Conservation (phyloP, 2,888 invertebrate genomes). For the Microctonus aethiopoides region DNA sequence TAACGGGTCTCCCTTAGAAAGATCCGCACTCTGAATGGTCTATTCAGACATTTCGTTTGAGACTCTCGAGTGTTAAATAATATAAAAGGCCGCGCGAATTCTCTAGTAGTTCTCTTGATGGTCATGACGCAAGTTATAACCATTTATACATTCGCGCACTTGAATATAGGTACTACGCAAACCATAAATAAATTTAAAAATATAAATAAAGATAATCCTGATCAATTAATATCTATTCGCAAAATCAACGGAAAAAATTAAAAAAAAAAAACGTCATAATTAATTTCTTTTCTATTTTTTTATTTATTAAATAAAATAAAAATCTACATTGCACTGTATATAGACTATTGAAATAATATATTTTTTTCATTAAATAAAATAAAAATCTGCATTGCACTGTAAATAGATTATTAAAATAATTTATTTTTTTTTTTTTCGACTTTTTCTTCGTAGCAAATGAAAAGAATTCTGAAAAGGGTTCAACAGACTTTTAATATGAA, state of each 20-base stretch:
- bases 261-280: not conserved
- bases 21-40: constrained; percentile 61
- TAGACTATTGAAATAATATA: too few relatives aligned
- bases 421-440: not conserved
- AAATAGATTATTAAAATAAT: too few relatives aligned
- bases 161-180: not conserved
- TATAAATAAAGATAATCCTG: not conserved
- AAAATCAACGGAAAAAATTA: not conserved
- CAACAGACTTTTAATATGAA: not conserved
- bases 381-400: too few relatives aligned
- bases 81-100: constrained; percentile 51
- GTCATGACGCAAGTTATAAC: constrained; percentile 34
- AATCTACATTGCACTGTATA: too few relatives aligned
- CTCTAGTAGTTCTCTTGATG: constrained; percentile 26
- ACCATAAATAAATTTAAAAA: not conserved
- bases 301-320: too few relatives aligned
- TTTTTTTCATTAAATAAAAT: too few relatives aligned
- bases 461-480: not conserved
- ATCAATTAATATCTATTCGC: not conserved
- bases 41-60: constrained; percentile 64
- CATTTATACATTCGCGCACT: constrained; percentile 31
- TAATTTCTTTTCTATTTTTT: too few relatives aligned
- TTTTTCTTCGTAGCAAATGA: constrained; percentile 15
- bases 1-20: constrained; percentile 64
- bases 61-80: constrained; percentile 66